phyloP scores from a whole-genome alignment of 1,140 invertebrate species.

The Ridgeia piscesae region DNA sequence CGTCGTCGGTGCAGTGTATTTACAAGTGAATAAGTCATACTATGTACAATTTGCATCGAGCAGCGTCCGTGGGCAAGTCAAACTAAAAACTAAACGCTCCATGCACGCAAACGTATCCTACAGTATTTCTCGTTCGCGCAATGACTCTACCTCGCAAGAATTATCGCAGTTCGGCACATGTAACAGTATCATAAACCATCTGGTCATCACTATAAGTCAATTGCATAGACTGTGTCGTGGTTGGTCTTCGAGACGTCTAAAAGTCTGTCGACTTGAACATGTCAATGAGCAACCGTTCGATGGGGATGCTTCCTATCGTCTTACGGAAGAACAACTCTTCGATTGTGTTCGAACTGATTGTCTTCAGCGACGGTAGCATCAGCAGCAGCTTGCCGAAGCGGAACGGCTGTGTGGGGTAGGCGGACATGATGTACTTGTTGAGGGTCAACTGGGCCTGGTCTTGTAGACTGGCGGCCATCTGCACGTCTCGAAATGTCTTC shows the following conservation, averaged over 20 bases:
- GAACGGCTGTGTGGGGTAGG: slow-evolving; percentile 72
- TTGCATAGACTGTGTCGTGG: neutral
- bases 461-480: slow-evolving; percentile 72
- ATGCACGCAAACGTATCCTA: neutral
- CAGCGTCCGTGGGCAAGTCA: neutral
- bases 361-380: slow-evolving; percentile 72
- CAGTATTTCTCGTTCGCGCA: neutral
- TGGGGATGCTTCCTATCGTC: slow-evolving; percentile 83
- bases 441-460: slow-evolving; percentile 82
- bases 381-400: slow-evolving; percentile 80
- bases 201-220: neutral
- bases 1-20: neutral
- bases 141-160: neutral
- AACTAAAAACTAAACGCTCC: neutral
- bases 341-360: slow-evolving; percentile 73
- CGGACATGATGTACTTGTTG: slow-evolving; percentile 71
- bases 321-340: slow-evolving; percentile 90
- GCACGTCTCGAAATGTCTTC: slow-evolving; percentile 67
- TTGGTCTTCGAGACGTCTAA: neutral
- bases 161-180: neutral
- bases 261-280: slow-evolving; percentile 70
- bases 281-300: slow-evolving; percentile 83
- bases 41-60: slow-evolving; percentile 1
- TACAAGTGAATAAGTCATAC: neutral
- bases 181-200: neutral